Conservation (phyloP, 2,888 invertebrate species). For the Plebejus argus region DNA sequence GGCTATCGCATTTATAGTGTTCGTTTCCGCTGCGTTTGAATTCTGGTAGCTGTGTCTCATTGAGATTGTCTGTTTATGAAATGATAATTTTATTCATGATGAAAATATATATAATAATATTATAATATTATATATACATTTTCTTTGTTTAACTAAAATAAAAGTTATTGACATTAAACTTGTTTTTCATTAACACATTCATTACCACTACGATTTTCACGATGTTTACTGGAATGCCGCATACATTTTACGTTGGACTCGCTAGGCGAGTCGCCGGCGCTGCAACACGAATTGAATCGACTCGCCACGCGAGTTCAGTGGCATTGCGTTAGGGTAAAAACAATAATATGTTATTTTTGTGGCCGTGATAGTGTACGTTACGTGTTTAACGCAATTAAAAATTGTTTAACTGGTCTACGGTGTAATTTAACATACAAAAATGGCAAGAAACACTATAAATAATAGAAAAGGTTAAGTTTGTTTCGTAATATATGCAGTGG, state of each 20-base stretch:
- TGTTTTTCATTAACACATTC: too few relatives aligned
- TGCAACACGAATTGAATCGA: too few relatives aligned
- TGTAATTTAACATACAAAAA: constrained; percentile 38
- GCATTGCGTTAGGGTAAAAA: constrained; percentile 27
- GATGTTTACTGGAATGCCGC: too few relatives aligned
- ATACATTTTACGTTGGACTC: too few relatives aligned
- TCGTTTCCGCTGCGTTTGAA: constrained; percentile 65
- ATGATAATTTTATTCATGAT: constrained; percentile 70
- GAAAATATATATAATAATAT: constrained; percentile 66
- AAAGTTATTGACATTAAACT: constrained; percentile 72
- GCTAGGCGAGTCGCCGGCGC: too few relatives aligned
- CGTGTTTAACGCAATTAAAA: constrained; percentile 38
- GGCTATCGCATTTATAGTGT: constrained; percentile 60
- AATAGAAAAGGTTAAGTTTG: constrained; percentile 39
- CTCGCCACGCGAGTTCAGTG: too few relatives aligned
- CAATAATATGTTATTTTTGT: constrained; percentile 35
- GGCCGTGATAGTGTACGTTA: constrained; percentile 36
- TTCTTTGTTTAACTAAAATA: constrained; percentile 77
- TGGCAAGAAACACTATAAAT: constrained; percentile 38
- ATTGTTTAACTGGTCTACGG: constrained; percentile 33
- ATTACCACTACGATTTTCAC: too few relatives aligned
- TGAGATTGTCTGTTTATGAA: constrained; percentile 70
- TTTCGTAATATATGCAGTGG: constrained; percentile 38
- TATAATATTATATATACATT: constrained; percentile 66
- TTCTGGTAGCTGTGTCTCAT: constrained; percentile 67